Evolutionary conservation across 2,113 vertebrate species (phyloP).

Genomic region (Petrocephalus zakoni): DNA sequence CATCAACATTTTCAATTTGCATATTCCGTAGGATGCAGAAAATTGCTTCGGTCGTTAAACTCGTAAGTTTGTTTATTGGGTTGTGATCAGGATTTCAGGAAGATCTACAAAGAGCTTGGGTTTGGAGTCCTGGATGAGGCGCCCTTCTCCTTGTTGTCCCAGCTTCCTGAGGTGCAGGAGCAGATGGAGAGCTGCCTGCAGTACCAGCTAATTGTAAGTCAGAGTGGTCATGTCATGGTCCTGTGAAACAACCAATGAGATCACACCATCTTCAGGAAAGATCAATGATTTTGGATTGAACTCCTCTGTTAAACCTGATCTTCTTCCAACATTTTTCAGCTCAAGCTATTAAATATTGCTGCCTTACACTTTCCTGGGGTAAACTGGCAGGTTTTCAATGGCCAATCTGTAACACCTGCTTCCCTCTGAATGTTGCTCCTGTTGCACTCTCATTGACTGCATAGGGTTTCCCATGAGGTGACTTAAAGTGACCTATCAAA

Average conservation of each 20-base stretch:
- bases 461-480: background rate
- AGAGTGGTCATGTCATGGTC: background rate
- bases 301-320: background rate
- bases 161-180: constrained; percentile 67
- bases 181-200: constrained; percentile 61
- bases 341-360: background rate
- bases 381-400: background rate
- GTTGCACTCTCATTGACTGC: background rate
- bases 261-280: background rate
- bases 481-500: background rate
- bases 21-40: background rate
- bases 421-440: background rate
- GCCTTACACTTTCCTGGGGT: background rate
- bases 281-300: background rate
- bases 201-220: constrained; percentile 73
- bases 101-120: constrained; percentile 54
- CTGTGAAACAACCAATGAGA: background rate
- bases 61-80: background rate
- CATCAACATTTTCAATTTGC: background rate
- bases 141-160: constrained; percentile 62
- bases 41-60: background rate
- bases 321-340: background rate
- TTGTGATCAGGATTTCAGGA: constrained; percentile 22
- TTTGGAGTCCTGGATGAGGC: constrained; percentile 52
- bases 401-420: background rate